Evolutionary conservation across 2,113 vertebrate genomes (phyloP).

Genomic region (Dipodomys stephensi): DNA sequence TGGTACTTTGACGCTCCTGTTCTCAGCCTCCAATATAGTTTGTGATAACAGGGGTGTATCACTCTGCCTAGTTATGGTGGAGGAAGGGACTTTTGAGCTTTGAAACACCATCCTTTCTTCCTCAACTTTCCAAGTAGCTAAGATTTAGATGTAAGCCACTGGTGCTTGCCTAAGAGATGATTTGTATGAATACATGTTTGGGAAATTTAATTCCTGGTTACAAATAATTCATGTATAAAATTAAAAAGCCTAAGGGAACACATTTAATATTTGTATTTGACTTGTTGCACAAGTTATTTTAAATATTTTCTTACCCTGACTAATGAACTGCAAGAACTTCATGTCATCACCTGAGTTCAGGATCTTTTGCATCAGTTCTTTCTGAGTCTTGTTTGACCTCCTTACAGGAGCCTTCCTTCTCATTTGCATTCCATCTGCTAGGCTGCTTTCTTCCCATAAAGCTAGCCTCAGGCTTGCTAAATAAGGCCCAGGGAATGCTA

Average conservation of each 20-base stretch:
- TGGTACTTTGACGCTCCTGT: no score
- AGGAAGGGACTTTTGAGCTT: no score
- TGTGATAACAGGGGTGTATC: no score
- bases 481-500: not conserved
- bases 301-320: not conserved
- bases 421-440: not conserved
- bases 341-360: not conserved
- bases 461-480: not conserved
- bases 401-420: not conserved
- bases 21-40: no score
- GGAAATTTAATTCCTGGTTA: conserved; percentile 8
- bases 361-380: not conserved
- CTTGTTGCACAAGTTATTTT: not conserved
- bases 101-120: no score
- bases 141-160: no score
- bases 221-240: not conserved
- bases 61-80: no score
- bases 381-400: not conserved
- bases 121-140: no score
- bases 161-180: not conserved
- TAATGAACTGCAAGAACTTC: not conserved
- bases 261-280: not conserved
- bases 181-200: not conserved
- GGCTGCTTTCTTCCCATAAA: not conserved
- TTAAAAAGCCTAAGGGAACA: not conserved